Base-by-base conservation (phyloP, 2,888 invertebrate species). In the Formica aserva region DNA sequence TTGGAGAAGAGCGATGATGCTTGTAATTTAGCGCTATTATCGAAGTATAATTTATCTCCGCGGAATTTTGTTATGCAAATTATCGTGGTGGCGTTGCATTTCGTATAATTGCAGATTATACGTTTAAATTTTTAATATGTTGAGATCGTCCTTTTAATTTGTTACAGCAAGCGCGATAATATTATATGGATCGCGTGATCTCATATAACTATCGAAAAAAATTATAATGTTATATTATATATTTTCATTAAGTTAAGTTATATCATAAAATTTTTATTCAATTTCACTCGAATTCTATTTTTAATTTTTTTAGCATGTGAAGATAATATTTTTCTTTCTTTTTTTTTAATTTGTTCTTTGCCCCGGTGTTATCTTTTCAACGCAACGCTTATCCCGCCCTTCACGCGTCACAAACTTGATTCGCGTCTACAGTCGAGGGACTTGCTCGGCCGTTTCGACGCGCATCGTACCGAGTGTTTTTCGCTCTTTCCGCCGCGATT, bases 401-500 rank as follows among this genome's bases (percentile, higher is more conserved):
- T 81, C 32, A 74, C 76, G 81, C 81, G 63, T 76, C 81, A 80
- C 78, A 72, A 80, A 78, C 71, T 71, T 71, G 71, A 77, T 71
- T 78, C 78, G 67, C 52, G 77, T 78, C 78, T 60, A 26, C 60
- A 60, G 35, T 26, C 78, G 60, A 60, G 78, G 45, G 72, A 60
- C 32, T 41, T 18, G 41, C 32, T 38, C 63, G 26, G 52, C 38
- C 75, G 52, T 74, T 41, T 74, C 41, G 57, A 13, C 71, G 32
- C 71, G n/a, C 52, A 35, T 57, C 72, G 35, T 74, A 38, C 76
- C 48, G 75, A 63, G 35, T 72, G 78, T 71, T 78, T 71, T 80
- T 67, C 87, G 60, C 65, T 72, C 85, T 82, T 85, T 82, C 78
- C 81, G n/a, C 45, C 69, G 82, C 86, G 82, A 89, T 90, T 89